These are phyloP conservation scores for Psilanteris sp. DNA, from an alignment of 1,140 invertebrate genomes.

Conservation along the genomic window DNA sequence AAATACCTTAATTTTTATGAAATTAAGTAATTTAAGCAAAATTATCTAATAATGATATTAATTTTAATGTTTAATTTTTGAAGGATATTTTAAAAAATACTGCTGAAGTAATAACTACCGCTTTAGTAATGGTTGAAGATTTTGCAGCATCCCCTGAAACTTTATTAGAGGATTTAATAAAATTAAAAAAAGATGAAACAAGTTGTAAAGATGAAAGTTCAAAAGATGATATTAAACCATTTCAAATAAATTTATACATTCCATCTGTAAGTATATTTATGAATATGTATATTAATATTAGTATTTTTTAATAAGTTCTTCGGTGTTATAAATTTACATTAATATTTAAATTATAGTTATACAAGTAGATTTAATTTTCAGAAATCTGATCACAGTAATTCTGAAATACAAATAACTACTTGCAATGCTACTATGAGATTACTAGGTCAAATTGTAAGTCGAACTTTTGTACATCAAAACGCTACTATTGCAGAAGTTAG, in stretches of 20 bases:
- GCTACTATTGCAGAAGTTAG: conserved; percentile 84
- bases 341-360: too few species aligned
- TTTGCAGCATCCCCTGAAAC: conserved; percentile 81
- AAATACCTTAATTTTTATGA: too few species aligned
- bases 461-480: conserved; percentile 86
- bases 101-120: conserved; percentile 78
- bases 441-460: conserved; percentile 84
- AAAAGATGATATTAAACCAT: conserved; percentile 74
- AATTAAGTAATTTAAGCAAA: too few species aligned
- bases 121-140: conserved; percentile 83
- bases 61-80: too few species aligned
- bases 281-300: neutral
- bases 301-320: too few species aligned
- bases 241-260: conserved; percentile 82
- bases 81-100: conserved; percentile 69
- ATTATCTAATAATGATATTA: too few species aligned
- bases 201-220: conserved; percentile 70
- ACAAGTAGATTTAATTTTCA: conserved; percentile 34
- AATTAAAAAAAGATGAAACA: conserved; percentile 81
- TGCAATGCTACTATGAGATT: conserved; percentile 81
- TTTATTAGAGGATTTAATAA: conserved; percentile 80
- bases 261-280: conserved; percentile 83
- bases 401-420: conserved; percentile 63
- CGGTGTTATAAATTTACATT: too few species aligned
- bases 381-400: conserved; percentile 73